These are phyloP conservation scores for Brachylomia viminalis DNA, from an alignment of 2,888 invertebrate genomes.

Conservation along the genomic window DNA sequence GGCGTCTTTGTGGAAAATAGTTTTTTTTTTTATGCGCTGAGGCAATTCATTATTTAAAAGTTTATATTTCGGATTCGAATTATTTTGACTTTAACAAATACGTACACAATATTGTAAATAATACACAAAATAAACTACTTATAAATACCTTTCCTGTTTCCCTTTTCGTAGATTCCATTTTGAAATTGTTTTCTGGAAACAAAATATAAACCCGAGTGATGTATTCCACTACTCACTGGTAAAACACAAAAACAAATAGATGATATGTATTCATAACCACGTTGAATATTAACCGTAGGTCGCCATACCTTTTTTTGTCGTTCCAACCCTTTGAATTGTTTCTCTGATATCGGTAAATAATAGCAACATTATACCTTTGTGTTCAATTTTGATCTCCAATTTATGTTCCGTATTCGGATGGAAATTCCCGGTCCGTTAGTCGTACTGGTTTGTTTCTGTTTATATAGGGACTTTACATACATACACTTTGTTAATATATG, in stretches of 20 bases:
- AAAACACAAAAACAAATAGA: conserved; percentile 64
- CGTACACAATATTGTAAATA: background rate
- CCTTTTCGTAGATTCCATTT: conserved; percentile 8
- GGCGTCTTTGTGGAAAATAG: background rate
- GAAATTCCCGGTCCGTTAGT: conserved; percentile 59
- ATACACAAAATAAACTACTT: background rate
- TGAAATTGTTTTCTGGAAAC: conserved; percentile 27
- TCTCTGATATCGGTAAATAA: conserved; percentile 70
- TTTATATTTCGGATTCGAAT: background rate
- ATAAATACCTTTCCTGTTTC: conserved; percentile 6
- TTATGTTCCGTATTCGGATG: conserved; percentile 61
- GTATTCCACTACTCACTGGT: conserved; percentile 38
- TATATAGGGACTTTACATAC: conserved; percentile 35
- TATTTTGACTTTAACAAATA: background rate
- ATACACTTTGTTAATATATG: conserved; percentile 50
- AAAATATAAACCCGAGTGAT: conserved; percentile 41
- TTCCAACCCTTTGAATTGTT: conserved; percentile 70
- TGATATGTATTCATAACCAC: conserved; percentile 63
- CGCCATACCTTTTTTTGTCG: conserved; percentile 65
- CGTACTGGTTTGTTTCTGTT: conserved; percentile 50
- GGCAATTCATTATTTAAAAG: background rate
- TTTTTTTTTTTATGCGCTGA: background rate
- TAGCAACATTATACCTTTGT: conserved; percentile 67
- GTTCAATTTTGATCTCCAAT: conserved; percentile 68
- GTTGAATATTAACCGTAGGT: conserved; percentile 68